Conservation (phyloP, 2,888 invertebrate genomes). For the Pyrrhosoma nymphula region DNA sequence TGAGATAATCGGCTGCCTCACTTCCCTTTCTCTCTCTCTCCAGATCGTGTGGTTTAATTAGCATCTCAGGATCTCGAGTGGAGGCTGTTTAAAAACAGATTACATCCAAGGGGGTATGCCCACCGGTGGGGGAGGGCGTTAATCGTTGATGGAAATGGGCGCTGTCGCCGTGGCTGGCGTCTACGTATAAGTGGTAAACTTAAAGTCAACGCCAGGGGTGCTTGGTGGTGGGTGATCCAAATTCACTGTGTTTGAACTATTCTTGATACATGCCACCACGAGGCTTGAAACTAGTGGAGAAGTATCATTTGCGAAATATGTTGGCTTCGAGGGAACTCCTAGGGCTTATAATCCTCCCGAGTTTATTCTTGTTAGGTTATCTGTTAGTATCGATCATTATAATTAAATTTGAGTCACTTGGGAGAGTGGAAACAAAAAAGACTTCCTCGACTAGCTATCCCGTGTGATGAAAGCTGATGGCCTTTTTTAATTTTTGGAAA, state of each 20-base stretch:
- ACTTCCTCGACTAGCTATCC: too few relatives aligned
- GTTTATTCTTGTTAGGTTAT: not conserved
- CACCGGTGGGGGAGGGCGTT: not conserved
- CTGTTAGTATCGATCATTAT: not conserved
- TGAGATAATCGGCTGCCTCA: not conserved
- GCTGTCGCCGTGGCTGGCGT: not conserved
- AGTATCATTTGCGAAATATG: too few relatives aligned
- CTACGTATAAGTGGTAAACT: not conserved
- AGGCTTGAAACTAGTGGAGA: not conserved
- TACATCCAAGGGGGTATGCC: not conserved
- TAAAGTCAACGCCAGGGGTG: not conserved
- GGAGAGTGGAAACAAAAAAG: too few relatives aligned
- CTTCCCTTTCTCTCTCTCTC: not conserved
- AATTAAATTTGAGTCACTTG: too few relatives aligned
- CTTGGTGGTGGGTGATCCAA: not conserved
- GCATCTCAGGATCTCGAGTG: not conserved
- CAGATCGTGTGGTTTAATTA: conserved; percentile 18
- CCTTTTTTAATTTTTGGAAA: too few relatives aligned
- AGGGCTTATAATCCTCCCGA: too few relatives aligned
- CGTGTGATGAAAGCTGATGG: too few relatives aligned
- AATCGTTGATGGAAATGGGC: not conserved
- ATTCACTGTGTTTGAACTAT: not conserved
- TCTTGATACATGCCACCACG: not conserved
- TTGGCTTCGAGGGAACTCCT: too few relatives aligned
- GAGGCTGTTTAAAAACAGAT: not conserved